Evolutionary conservation across 2,797 vertebrate genomes (phyloP).

Genomic region (Pseudochaenichthys georgianus): DNA sequence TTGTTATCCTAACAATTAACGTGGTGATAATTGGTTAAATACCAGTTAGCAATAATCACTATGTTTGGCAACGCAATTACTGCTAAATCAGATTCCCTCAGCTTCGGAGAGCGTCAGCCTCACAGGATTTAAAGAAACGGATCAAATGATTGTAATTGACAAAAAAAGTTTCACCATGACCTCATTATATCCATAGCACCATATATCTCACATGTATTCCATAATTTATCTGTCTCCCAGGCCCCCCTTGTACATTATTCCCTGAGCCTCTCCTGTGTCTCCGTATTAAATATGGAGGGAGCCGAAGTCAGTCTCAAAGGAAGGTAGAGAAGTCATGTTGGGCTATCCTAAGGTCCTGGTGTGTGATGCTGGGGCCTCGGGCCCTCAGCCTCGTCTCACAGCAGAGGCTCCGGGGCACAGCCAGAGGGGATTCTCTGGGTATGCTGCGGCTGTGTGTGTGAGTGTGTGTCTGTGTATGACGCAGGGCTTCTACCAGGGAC

Average conservation of each 20-base stretch:
- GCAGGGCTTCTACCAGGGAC: slow-evolving; percentile 47
- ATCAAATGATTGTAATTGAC: slow-evolving; percentile 31
- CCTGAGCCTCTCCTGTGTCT: slow-evolving; percentile 60
- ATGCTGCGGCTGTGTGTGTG: slow-evolving; percentile 49
- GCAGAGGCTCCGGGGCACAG: slow-evolving; percentile 74
- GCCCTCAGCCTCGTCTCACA: slow-evolving; percentile 71
- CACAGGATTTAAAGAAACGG: slow-evolving; percentile 20
- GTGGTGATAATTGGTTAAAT: slow-evolving; percentile 54
- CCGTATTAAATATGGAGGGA: slow-evolving; percentile 78
- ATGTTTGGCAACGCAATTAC: slow-evolving; percentile 33
- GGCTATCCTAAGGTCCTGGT: slow-evolving; percentile 71
- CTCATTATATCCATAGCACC: slow-evolving; percentile 27
- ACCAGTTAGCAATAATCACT: slow-evolving; percentile 50
- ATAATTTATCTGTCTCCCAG: slow-evolving; percentile 70
- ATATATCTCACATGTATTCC: slow-evolving; percentile 55
- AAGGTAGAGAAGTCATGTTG: slow-evolving; percentile 67
- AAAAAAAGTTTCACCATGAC: slow-evolving; percentile 41
- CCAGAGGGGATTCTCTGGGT: slow-evolving; percentile 74
- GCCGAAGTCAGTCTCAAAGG: slow-evolving; percentile 66
- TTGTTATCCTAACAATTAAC: slow-evolving; percentile 59
- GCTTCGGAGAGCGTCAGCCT: slow-evolving; percentile 25
- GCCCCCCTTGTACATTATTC: slow-evolving; percentile 51
- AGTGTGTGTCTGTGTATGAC: slow-evolving; percentile 43
- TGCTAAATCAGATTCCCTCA: slow-evolving; percentile 42
- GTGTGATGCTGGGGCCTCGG: slow-evolving; percentile 74